Evolutionary conservation across 2,888 invertebrate species (phyloP), one percentile per base, ranked within the genome.

Genomic region (Drosophila leonis): DNA sequence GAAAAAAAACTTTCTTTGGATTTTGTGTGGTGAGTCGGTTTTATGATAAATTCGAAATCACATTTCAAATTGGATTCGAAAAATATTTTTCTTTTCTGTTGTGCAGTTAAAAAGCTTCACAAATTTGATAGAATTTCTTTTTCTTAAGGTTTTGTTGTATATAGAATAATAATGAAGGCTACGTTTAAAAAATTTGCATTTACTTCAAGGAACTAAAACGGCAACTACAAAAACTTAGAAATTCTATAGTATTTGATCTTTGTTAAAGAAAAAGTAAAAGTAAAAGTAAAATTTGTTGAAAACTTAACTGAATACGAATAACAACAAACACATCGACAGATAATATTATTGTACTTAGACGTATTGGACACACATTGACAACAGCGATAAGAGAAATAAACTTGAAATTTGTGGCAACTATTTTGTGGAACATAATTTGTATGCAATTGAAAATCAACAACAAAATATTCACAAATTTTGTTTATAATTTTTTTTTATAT

Each of bases 11-110:
- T n/a, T 66, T 60, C 46, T 51, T 64, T 90, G 15, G 76, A 92
- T 92, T 92, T 92, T 93, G 92, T 92, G 92, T 93, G 92, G 92
- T 92, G 92, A 93, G 92, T 92, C 92, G 66, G 72, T 72, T 70
- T 67, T 51, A 62, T 65, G 55, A 18, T 9, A 55, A 59, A 78
- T 41, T 51, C 29, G 44, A 57, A 56, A 48, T 27, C 1, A 49
- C 10, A 48, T 64, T 42, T 24, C 0, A 41, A 56, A 35, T 57
- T 37, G 15, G n/a, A 29, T 29, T 35, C 8, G 7, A 8, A 49
- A 42, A 39, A 9, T 6, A 39, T n/a, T 29, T 2, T 29, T 18
- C 18, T 12, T 33, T 33, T 20, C 7, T 13, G 44, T 49, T 46
- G 82, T 82, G 83, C 80, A 67, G 29, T 70, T 62, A 80, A 82